Evolutionary conservation across 2,797 vertebrate species (phyloP).

Genomic region (Gymnothorax javanicus): DNA sequence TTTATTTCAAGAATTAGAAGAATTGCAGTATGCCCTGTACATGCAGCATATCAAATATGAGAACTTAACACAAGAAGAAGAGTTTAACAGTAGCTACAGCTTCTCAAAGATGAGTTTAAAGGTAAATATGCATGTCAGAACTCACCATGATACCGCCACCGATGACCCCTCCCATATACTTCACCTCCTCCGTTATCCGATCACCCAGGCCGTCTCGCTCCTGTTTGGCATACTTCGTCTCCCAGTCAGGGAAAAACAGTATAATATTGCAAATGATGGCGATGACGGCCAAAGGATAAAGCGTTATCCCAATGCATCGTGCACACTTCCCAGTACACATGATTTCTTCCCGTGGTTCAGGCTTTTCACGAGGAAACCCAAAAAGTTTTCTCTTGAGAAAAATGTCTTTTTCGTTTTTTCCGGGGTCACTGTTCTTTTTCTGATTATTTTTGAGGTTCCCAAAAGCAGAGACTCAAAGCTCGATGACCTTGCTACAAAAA

Average conservation of each 20-base stretch:
- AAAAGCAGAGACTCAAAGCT: background rate
- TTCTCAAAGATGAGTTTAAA: background rate
- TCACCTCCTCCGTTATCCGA: constrained; percentile 63
- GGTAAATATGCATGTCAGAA: constrained; percentile 18
- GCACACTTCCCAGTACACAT: constrained; percentile 74
- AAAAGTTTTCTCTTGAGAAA: background rate
- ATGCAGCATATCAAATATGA: background rate
- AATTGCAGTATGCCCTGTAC: background rate
- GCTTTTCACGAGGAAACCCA: background rate
- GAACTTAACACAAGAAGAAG: background rate
- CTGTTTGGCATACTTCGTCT: constrained; percentile 16
- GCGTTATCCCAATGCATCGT: constrained; percentile 61
- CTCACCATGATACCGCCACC: constrained; percentile 76
- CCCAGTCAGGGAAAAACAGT: constrained; percentile 71
- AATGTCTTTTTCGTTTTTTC: background rate
- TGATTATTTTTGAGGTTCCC: background rate
- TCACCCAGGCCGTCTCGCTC: constrained; percentile 40
- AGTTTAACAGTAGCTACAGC: background rate
- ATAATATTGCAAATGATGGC: constrained; percentile 70
- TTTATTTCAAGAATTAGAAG: too few relatives aligned
- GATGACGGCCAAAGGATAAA: constrained; percentile 64
- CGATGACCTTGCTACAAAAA: background rate
- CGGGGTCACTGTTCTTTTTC: background rate
- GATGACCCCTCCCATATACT: constrained; percentile 70
- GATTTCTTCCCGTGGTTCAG: constrained; percentile 27